Evolutionary conservation across 2,113 vertebrate genomes (phyloP).

Genomic region (Eretmochelys imbricata): DNA sequence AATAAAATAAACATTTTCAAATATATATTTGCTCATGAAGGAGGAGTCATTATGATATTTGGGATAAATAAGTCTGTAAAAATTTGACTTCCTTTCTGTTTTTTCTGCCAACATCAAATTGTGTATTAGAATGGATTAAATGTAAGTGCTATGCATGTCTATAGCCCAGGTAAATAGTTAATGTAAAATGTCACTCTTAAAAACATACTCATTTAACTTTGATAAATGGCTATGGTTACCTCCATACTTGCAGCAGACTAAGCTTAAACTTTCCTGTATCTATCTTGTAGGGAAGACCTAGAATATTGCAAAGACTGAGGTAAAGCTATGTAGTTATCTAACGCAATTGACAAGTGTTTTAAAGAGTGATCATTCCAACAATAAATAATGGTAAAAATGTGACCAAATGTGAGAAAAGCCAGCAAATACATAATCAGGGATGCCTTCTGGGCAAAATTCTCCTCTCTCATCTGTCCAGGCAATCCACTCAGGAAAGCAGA

Average conservation of each 20-base stretch:
- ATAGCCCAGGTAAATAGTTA: background rate
- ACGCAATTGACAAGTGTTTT: background rate
- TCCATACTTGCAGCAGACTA: background rate
- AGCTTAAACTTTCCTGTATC: background rate
- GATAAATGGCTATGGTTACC: rapidly evolving
- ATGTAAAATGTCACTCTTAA: background rate
- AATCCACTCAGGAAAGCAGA: background rate
- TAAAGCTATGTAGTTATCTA: background rate
- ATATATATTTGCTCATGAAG: background rate
- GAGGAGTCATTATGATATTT: background rate
- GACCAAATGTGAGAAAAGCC: background rate
- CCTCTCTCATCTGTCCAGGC: background rate
- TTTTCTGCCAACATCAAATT: background rate
- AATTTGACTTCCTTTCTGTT: background rate
- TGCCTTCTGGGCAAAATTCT: background rate
- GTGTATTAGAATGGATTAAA: background rate
- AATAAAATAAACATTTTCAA: background rate
- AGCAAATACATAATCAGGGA: background rate
- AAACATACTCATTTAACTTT: background rate
- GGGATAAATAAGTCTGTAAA: background rate
- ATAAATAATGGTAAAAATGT: too few species aligned
- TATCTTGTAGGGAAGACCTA: background rate
- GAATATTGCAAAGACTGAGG: background rate
- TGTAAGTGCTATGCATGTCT: background rate
- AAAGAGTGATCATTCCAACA: background rate